phyloP scores from a whole-genome alignment of 2,888 invertebrate genomes.

The Campoplex nolae region DNA sequence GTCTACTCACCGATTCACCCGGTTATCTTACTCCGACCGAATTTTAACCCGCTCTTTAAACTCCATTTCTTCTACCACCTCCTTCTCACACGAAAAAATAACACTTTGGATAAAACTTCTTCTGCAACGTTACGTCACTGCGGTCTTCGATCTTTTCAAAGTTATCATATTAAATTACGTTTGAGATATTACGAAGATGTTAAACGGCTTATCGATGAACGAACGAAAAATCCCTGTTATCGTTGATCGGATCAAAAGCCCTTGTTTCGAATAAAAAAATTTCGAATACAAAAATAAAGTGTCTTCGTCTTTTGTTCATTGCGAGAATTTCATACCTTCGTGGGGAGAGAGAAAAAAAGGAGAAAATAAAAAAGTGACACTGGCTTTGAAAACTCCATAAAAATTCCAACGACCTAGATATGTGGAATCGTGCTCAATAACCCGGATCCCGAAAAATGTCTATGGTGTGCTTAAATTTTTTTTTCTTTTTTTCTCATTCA shows the following conservation, averaged over 20 bases:
- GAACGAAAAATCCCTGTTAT: background rate
- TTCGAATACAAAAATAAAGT: background rate
- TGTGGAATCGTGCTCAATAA: slow-evolving; percentile 76
- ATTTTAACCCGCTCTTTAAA: background rate
- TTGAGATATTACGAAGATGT: background rate
- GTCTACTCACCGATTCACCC: background rate
- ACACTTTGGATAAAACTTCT: background rate
- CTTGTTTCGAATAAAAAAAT: background rate
- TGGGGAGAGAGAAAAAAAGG: background rate
- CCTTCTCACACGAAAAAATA: background rate
- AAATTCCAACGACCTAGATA: slow-evolving; percentile 72
- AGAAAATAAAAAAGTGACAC: slow-evolving; percentile 75
- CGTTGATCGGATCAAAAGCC: background rate
- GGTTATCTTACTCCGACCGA: slow-evolving; percentile 14
- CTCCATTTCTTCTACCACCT: background rate
- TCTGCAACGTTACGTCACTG: background rate
- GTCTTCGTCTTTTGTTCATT: background rate
- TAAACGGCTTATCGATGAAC: background rate
- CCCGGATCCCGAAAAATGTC: slow-evolving; percentile 70
- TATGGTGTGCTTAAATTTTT: slow-evolving; percentile 23
- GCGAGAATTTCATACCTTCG: slow-evolving; percentile 22
- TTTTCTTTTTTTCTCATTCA: slow-evolving; percentile 36
- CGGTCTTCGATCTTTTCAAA: slow-evolving; percentile 7
- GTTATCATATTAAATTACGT: background rate
- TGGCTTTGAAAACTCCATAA: slow-evolving; percentile 71